Conservation (phyloP, 2,888 invertebrate genomes). For the Platycheirus rosarum region DNA sequence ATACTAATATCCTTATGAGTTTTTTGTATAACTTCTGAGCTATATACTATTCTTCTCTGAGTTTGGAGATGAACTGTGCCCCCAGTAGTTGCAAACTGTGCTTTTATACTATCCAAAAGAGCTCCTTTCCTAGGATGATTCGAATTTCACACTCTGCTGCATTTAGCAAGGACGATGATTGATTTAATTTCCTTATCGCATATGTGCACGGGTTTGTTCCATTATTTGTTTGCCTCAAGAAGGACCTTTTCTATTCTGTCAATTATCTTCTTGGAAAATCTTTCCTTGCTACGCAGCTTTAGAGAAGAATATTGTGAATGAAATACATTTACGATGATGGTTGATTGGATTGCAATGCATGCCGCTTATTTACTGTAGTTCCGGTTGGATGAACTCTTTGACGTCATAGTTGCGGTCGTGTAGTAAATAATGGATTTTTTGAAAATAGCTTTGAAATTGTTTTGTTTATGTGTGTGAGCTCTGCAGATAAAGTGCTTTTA, state of each 20-base stretch:
- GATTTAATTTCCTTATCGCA: constrained; percentile 78
- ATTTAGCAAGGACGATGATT: constrained; percentile 43
- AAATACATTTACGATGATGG: constrained; percentile 52
- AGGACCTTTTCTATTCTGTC: constrained; percentile 19
- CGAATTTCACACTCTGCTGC: constrained; percentile 71
- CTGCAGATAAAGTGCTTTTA: not conserved
- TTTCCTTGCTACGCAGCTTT: constrained; percentile 15
- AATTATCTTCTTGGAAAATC: constrained; percentile 31
- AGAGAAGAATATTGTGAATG: constrained; percentile 62
- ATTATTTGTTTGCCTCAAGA: constrained; percentile 5
- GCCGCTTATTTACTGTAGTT: constrained; percentile 37
- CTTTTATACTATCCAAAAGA: constrained; percentile 54
- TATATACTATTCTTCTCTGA: constrained; percentile 35
- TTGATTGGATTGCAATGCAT: constrained; percentile 1
- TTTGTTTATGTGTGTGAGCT: not conserved
- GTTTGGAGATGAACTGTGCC: constrained; percentile 65
- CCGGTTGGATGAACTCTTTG: constrained; percentile 44
- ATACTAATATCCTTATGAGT: too few relatives aligned
- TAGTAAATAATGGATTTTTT: not conserved
- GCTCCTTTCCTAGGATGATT: constrained; percentile 28
- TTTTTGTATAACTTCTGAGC: constrained; percentile 1
- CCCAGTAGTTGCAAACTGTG: not conserved
- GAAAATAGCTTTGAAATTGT: not conserved
- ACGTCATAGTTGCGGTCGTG: constrained; percentile 46
- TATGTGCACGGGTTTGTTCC: constrained; percentile 75